Conservation (phyloP, 2,113 vertebrate species). For the Urocynchramus pylzowi region DNA sequence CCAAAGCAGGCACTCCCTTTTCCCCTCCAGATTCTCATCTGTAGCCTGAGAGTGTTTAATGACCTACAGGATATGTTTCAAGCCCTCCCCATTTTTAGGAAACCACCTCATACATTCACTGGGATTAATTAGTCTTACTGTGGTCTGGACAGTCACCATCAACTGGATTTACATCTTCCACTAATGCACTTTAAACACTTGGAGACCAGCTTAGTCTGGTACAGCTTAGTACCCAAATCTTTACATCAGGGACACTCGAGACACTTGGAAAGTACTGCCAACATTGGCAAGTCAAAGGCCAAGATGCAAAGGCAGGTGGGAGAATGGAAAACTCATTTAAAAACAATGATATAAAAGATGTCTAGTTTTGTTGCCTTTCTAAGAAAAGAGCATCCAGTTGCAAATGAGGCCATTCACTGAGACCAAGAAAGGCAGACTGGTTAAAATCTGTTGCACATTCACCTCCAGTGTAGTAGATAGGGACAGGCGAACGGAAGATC, state of each 20-base stretch:
- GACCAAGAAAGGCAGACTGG: background rate
- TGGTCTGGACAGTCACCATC: background rate
- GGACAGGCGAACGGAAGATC: no score
- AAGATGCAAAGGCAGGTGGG: background rate
- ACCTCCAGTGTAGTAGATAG: no score
- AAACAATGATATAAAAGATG: background rate
- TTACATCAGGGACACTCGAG: background rate
- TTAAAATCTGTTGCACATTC: background rate
- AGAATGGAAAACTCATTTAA: background rate
- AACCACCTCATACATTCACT: background rate
- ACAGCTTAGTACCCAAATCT: background rate
- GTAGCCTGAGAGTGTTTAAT: background rate
- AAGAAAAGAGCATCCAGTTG: background rate
- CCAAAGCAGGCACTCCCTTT: background rate
- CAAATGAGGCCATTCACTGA: background rate
- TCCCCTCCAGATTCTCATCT: background rate
- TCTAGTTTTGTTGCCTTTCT: background rate
- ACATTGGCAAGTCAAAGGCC: background rate
- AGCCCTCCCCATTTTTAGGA: background rate
- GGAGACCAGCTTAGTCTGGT: background rate
- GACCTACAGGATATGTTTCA: background rate
- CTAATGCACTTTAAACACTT: background rate
- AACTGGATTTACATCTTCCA: background rate
- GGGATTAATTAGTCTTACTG: background rate
- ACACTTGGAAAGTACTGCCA: background rate